A percentile compares a stretch with the other conserved stretches of the same genome.
Evolutionary conservation across 2,888 invertebrate genomes (phyloP).

Genomic region (Eutolmus rufibarbis): DNA sequence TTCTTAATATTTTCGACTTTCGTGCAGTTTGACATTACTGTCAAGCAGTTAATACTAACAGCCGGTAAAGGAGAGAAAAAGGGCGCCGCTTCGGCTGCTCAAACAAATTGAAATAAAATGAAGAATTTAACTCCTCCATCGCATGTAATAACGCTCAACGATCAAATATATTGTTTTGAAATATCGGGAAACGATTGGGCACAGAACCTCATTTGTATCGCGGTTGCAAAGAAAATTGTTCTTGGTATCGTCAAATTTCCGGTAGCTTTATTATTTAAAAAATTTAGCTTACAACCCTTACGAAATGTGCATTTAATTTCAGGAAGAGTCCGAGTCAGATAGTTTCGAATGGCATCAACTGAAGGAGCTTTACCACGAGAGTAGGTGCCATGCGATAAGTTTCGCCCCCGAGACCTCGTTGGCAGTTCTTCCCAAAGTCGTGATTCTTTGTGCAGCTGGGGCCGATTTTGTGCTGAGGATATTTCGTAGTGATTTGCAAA

Average conservation of each 20-base stretch:
- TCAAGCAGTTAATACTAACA: neutral
- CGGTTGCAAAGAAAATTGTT: slow-evolving; percentile 67
- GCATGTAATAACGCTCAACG: slow-evolving; percentile 64
- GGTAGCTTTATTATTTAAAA: slow-evolving; percentile 57
- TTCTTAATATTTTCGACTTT: neutral
- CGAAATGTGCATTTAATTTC: slow-evolving; percentile 18
- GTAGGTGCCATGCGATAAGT: slow-evolving; percentile 66
- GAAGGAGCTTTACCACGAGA: slow-evolving; percentile 67
- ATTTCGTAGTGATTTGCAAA: slow-evolving; percentile 66
- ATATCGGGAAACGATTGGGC: slow-evolving; percentile 73
- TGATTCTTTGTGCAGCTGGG: slow-evolving; percentile 64
- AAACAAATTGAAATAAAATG: slow-evolving; percentile 52
- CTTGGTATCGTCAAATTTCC: slow-evolving; percentile 67
- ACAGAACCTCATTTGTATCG: slow-evolving; percentile 69
- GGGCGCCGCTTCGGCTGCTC: neutral
- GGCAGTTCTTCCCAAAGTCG: slow-evolving; percentile 66
- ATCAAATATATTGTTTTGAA: slow-evolving; percentile 67
- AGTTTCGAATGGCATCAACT: slow-evolving; percentile 66
- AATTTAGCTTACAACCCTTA: neutral
- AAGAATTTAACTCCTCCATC: slow-evolving; percentile 56
- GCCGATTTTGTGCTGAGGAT: slow-evolving; percentile 67
- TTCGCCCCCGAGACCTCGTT: slow-evolving; percentile 72
- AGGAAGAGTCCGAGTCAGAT: slow-evolving; percentile 66
- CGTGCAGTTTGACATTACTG: neutral
- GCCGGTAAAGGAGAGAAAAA: neutral